phyloP scores from a whole-genome alignment of 2,888 invertebrate species.

The Scaptomyza flava region DNA sequence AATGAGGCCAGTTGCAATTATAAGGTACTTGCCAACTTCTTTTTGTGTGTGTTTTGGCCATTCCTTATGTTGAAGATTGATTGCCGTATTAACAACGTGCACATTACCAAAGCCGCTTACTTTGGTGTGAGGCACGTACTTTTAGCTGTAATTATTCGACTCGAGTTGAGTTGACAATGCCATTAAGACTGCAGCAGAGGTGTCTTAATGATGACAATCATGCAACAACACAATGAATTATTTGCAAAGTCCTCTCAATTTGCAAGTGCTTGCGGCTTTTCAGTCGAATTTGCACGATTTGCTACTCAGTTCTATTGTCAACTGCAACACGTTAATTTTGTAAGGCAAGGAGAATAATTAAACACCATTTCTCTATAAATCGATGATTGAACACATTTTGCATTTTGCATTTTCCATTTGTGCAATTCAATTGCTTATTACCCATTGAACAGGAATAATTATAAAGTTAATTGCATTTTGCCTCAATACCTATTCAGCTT shows the following conservation, averaged over 20 bases:
- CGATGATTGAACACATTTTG: slow-evolving; percentile 8
- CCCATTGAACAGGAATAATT: slow-evolving; percentile 20
- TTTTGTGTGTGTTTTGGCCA: slow-evolving; percentile 30
- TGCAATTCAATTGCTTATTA: slow-evolving; percentile 4
- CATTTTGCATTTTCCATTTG: slow-evolving; percentile 2
- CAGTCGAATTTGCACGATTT: slow-evolving; percentile 3
- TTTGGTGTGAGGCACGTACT: slow-evolving; percentile 27
- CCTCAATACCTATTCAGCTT: background rate
- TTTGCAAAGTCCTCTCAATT: slow-evolving; percentile 24
- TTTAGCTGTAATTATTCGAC: slow-evolving; percentile 31
- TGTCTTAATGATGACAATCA: slow-evolving; percentile 34
- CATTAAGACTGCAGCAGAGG: slow-evolving; percentile 1
- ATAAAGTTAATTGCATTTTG: slow-evolving; percentile 5
- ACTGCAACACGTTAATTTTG: slow-evolving; percentile 9
- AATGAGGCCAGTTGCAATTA: slow-evolving; percentile 26
- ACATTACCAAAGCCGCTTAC: slow-evolving; percentile 12
- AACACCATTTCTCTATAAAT: slow-evolving; percentile 11
- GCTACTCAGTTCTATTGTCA: slow-evolving; percentile 4
- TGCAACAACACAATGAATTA: slow-evolving; percentile 27
- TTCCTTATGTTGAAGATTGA: slow-evolving; percentile 56
- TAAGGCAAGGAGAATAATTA: slow-evolving; percentile 10
- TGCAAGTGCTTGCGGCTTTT: slow-evolving; percentile 31
- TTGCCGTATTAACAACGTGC: slow-evolving; percentile 47
- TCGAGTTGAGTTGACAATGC: slow-evolving; percentile 8
- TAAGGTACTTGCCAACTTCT: slow-evolving; percentile 19